Conservation (phyloP, 2,888 invertebrate genomes). For the Lumbricus terrestris region DNA sequence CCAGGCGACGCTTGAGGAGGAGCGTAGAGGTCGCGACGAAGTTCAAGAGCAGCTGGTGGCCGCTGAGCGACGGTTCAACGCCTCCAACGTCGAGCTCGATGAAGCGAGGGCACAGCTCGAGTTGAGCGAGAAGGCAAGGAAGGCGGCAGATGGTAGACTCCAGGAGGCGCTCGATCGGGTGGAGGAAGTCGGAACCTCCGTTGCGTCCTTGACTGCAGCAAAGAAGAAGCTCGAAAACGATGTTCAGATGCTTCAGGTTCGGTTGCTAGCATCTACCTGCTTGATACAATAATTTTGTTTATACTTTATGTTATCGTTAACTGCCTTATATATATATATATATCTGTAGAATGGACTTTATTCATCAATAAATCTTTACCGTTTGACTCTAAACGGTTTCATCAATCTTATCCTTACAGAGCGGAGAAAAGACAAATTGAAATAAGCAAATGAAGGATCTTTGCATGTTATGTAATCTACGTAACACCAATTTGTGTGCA, state of each 20-base stretch:
- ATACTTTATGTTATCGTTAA: too few relatives aligned
- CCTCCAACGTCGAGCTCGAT: constrained; percentile 93
- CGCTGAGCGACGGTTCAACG: constrained; percentile 94
- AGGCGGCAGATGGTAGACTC: constrained; percentile 95
- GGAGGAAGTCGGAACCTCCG: constrained; percentile 92
- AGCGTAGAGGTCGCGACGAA: constrained; percentile 95
- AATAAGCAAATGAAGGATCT: too few relatives aligned
- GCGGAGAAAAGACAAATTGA: too few relatives aligned
- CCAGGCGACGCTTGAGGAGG: constrained; percentile 93
- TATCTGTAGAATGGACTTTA: background rate
- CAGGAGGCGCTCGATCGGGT: constrained; percentile 97
- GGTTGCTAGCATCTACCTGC: background rate
- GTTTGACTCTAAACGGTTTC: background rate
- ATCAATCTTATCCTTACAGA: background rate
- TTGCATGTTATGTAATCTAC: background rate
- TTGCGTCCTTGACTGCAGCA: constrained; percentile 88
- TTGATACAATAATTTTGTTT: too few relatives aligned
- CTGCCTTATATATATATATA: too few relatives aligned
- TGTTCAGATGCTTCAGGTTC: constrained; percentile 78
- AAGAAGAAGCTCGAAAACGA: constrained; percentile 99
- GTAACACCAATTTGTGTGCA: background rate
- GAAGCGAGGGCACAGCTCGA: constrained; percentile 95
- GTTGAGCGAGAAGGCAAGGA: constrained; percentile 88
- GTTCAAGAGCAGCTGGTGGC: constrained; percentile 95
- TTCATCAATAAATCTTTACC: background rate